Evolutionary conservation across 2,113 vertebrate genomes (phyloP), one percentile per base, ranked within the genome.

Genomic region (human): DNA sequence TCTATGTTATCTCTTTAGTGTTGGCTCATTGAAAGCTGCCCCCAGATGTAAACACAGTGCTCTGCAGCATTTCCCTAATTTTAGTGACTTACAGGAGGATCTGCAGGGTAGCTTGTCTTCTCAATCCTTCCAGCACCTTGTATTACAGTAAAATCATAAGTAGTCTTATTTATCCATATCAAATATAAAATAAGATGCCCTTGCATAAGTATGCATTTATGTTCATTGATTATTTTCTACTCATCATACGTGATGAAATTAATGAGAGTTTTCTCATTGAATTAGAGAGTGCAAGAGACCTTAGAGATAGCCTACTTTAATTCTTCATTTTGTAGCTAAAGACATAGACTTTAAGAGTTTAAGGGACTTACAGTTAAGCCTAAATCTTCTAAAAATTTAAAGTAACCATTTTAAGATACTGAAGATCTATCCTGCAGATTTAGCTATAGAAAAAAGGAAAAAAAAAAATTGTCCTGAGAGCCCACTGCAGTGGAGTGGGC

Each of bases 201-300:
- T 96, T 57, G 43, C 12, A 14, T 14, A 81, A 92, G n/a, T 68
- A 52, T 59, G 61, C 64, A n/a, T 43, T 86, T 95, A 27, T 79
- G 8, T 52, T 73, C 90, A 82, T 30, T 94, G 61, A 90, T 75
- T 93, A 85, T 91, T 94, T 88, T 85, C 81, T 43, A 89, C 8
- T 94, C 50, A 68, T 55, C 35, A 4, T 61, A 66, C 5, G 25
- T 73, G 76, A 68, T 92, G 91, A 83, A 83, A 86, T 95, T 52
- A 95, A 43, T 87, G 43, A 82, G 23, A n/a, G 8, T 91, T 90
- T 79, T 90, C 32, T 96, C 55, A 79, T 92, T 96, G 35, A 86
- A 50, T 50, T 27, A 70, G 72, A 81, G 43, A 86, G 32, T 78
- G 32, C 38, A 18, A 68, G 35, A 48, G 43, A 79, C 70, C 48